Conservation (phyloP, 2,113 vertebrate species). For the Mormyrus lacerda region DNA sequence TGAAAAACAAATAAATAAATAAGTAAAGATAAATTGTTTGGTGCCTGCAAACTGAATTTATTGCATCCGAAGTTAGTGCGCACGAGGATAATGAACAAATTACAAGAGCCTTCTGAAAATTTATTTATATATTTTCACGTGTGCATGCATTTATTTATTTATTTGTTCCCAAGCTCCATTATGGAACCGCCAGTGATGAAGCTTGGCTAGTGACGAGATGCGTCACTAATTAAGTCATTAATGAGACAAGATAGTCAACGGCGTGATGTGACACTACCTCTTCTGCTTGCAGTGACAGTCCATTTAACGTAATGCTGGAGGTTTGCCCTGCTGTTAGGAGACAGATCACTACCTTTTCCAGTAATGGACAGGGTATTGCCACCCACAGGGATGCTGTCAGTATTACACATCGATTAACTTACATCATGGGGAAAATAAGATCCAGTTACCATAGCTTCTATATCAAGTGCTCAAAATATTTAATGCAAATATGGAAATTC, state of each 20-base stretch:
- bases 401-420: background rate
- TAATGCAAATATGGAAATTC: background rate
- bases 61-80: slow-evolving; percentile 20
- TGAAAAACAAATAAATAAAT: slow-evolving; percentile 13
- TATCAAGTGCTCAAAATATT: background rate
- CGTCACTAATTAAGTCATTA: slow-evolving; percentile 36
- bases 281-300: slow-evolving; percentile 5
- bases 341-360: background rate
- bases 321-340: slow-evolving; percentile 8
- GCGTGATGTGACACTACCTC: slow-evolving; percentile 10
- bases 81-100: slow-evolving; percentile 21
- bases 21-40: slow-evolving; percentile 17
- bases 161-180: slow-evolving; percentile 17
- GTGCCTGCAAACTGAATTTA: slow-evolving; percentile 8
- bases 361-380: background rate
- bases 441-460: background rate
- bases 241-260: slow-evolving; percentile 28
- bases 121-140: slow-evolving; percentile 7
- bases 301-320: background rate
- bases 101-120: slow-evolving; percentile 10
- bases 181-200: slow-evolving; percentile 25
- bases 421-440: background rate
- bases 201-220: slow-evolving; percentile 26
- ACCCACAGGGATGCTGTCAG: background rate
- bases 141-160: background rate